Percentiles rank a stretch among this genome's conserved stretches.
These are phyloP conservation scores for Galaxea fascicularis DNA, from an alignment of 92 coral and sea anemone species.

Conservation along the genomic window DNA sequence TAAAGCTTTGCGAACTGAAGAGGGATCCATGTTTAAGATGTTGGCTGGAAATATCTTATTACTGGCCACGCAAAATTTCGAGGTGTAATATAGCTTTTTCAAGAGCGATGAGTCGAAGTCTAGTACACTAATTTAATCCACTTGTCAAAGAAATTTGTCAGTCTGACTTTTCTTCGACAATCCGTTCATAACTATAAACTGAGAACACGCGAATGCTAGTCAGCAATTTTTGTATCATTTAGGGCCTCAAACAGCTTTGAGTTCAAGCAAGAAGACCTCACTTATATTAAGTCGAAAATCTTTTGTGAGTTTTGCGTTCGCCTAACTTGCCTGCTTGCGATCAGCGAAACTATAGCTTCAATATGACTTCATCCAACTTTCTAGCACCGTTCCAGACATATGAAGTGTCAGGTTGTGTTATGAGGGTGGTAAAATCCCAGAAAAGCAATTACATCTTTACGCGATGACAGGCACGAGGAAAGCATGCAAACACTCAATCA, in stretches of 20 bases:
- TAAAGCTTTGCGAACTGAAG: neutral
- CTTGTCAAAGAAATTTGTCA: neutral
- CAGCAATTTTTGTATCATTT: too few relatives aligned
- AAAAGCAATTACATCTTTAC: conserved; percentile 9
- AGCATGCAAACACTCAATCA: conserved; percentile 23
- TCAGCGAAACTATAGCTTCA: neutral
- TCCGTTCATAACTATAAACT: too few relatives aligned
- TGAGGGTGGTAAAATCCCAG: neutral
- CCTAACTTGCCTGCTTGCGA: too few relatives aligned
- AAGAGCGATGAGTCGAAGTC: neutral
- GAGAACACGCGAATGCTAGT: too few relatives aligned
- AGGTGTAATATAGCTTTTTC: neutral
- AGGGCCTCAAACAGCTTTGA: too few relatives aligned
- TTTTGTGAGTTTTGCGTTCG: neutral
- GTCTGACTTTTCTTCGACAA: neutral
- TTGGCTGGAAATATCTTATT: neutral
- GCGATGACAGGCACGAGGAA: conserved; percentile 2
- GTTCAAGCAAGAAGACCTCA: too few relatives aligned
- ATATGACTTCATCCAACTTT: neutral
- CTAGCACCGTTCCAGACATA: conserved; percentile 3
- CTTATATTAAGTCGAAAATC: too few relatives aligned
- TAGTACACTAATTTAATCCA: neutral
- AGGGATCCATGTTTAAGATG: neutral
- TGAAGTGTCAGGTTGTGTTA: neutral
- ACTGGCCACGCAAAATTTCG: neutral